Conservation (phyloP, 2,888 invertebrate genomes). For the Lumbricus terrestris region DNA sequence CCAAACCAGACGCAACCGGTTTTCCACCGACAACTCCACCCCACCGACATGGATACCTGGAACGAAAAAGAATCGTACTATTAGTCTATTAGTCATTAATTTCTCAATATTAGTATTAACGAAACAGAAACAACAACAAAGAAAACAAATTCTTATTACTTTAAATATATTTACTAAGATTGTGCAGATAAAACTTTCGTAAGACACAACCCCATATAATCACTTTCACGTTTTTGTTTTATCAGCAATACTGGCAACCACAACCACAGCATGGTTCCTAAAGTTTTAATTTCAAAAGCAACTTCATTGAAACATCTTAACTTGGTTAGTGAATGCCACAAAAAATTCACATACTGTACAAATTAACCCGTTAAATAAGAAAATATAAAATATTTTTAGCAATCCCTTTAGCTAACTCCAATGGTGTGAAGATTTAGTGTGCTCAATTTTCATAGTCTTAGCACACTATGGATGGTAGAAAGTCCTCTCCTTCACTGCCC, state of each 20-base stretch:
- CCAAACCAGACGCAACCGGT: slow-evolving; percentile 55
- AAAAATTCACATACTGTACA: too few relatives aligned
- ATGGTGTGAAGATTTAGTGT: too few relatives aligned
- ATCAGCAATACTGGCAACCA: neutral
- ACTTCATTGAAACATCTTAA: neutral
- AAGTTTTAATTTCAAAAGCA: neutral
- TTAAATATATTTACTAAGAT: neutral
- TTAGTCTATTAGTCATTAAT: neutral
- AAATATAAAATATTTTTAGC: too few relatives aligned
- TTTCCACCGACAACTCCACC: slow-evolving; percentile 51
- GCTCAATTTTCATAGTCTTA: too few relatives aligned
- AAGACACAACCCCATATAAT: neutral
- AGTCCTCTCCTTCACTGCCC: too few relatives aligned
- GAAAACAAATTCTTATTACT: neutral
- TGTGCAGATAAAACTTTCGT: neutral
- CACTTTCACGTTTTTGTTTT: neutral
- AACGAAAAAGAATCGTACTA: neutral
- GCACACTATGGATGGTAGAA: too few relatives aligned
- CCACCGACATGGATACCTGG: slow-evolving; percentile 56
- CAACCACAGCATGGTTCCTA: neutral
- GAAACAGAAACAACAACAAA: neutral
- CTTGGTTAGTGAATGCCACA: too few relatives aligned
- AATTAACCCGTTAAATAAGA: too few relatives aligned
- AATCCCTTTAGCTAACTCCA: too few relatives aligned
- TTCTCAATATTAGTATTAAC: neutral